phyloP scores from a whole-genome alignment of 64 coral and sea anemone species.

The Actinia equina region DNA sequence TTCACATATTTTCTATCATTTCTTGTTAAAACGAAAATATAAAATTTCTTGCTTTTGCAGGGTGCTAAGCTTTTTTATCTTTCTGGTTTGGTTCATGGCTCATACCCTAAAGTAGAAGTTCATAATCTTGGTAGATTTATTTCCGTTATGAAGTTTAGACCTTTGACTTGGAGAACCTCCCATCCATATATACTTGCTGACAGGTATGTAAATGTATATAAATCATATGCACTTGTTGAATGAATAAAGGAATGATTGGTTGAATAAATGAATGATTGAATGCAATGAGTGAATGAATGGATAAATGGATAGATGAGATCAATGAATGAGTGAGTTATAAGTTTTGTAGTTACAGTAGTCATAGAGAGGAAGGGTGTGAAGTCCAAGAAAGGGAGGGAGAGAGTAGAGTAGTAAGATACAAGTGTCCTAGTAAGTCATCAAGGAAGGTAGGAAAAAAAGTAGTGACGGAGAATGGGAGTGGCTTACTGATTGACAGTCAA shows the following conservation, averaged over 20 bases:
- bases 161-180: conserved; percentile 73
- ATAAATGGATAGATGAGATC: too few species aligned
- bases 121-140: conserved; percentile 99
- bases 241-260: neutral
- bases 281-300: too few species aligned
- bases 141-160: conserved; percentile 90
- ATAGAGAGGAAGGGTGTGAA: too few species aligned
- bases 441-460: too few species aligned
- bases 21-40: too few species aligned
- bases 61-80: conserved; percentile 95
- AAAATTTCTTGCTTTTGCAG: conserved; percentile 29
- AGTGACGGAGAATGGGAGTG: neutral
- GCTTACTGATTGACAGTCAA: neutral
- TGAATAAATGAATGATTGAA: neutral
- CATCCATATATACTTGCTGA: conserved; percentile 98
- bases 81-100: conserved; percentile 86
- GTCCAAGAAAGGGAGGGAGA: too few species aligned
- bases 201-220: conserved; percentile 41
- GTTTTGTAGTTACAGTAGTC: too few species aligned
- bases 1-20: too few species aligned
- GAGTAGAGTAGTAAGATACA: too few species aligned
- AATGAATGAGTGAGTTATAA: too few species aligned
- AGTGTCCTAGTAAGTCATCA: too few species aligned
- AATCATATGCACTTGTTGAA: neutral
- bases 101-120: conserved; percentile 94